These are phyloP conservation scores for Denticeps clupeoides DNA, from an alignment of 2,797 vertebrate genomes.

Conservation along the genomic window DNA sequence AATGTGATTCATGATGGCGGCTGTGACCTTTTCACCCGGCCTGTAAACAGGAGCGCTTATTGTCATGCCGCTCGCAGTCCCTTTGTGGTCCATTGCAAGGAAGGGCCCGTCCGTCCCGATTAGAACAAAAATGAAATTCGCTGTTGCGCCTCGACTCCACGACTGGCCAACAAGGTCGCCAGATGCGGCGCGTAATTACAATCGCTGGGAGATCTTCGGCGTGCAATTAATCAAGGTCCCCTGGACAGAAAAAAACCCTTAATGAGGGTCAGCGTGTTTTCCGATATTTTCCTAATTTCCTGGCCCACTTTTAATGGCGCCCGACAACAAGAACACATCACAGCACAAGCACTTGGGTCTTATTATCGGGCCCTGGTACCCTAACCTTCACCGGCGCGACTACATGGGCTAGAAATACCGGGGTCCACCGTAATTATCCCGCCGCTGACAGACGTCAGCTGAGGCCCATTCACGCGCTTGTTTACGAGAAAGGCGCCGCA, in stretches of 20 bases:
- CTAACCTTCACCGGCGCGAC: background rate
- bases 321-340: background rate
- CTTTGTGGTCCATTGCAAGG: background rate
- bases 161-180: slow-evolving; percentile 30
- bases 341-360: background rate
- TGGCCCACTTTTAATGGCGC: slow-evolving; percentile 12
- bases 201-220: slow-evolving; percentile 30
- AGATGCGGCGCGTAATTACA: slow-evolving; percentile 35
- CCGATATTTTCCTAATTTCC: slow-evolving; percentile 23
- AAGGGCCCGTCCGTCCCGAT: background rate
- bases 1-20: no score
- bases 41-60: background rate
- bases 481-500: no score
- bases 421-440: background rate
- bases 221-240: slow-evolving; percentile 37
- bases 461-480: no score
- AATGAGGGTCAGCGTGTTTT: slow-evolving; percentile 52
- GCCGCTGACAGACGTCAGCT: background rate
- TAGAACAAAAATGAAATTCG: slow-evolving; percentile 1
- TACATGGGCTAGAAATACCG: background rate
- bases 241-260: slow-evolving; percentile 30
- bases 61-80: background rate
- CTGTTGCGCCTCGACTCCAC: slow-evolving; percentile 10
- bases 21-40: no score
- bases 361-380: background rate